Evolutionary conservation across 2,113 vertebrate species (phyloP).

Genomic region (Cyprinodon brontotheroides): DNA sequence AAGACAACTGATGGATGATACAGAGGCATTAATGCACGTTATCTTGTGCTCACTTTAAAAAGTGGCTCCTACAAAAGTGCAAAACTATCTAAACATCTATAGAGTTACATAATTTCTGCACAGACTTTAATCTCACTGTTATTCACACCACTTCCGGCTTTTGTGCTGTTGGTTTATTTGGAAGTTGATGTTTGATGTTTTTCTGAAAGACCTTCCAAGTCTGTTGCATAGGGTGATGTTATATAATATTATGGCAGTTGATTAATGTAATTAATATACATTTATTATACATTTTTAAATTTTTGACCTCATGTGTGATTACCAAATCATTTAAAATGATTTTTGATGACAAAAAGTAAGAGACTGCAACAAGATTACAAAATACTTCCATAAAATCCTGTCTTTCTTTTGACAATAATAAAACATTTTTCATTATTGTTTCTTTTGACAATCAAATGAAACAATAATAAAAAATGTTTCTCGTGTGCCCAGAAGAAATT

Average conservation of each 20-base stretch:
- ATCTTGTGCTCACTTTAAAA: background rate
- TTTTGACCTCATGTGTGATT: too few relatives aligned
- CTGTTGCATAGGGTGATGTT: background rate
- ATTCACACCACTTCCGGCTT: slow-evolving; percentile 30
- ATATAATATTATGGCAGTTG: background rate
- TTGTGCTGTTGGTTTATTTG: slow-evolving; percentile 40
- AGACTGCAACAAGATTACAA: too few relatives aligned
- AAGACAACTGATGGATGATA: too few relatives aligned
- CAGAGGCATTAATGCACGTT: too few relatives aligned
- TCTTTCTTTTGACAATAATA: background rate
- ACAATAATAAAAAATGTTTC: background rate
- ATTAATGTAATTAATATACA: background rate
- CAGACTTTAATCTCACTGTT: background rate
- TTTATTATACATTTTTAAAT: background rate
- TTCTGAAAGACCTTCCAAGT: background rate
- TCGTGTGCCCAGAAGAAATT: background rate
- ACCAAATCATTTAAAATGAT: background rate
- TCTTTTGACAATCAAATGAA: background rate
- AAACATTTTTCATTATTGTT: background rate
- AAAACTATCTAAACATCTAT: background rate
- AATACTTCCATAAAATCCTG: background rate
- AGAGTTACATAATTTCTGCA: slow-evolving; percentile 28
- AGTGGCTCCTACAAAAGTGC: background rate
- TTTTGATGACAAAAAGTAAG: background rate
- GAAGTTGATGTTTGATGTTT: slow-evolving; percentile 33